Conservation (phyloP, 2,888 invertebrate species). For the Rambutsinella grinnellia region DNA sequence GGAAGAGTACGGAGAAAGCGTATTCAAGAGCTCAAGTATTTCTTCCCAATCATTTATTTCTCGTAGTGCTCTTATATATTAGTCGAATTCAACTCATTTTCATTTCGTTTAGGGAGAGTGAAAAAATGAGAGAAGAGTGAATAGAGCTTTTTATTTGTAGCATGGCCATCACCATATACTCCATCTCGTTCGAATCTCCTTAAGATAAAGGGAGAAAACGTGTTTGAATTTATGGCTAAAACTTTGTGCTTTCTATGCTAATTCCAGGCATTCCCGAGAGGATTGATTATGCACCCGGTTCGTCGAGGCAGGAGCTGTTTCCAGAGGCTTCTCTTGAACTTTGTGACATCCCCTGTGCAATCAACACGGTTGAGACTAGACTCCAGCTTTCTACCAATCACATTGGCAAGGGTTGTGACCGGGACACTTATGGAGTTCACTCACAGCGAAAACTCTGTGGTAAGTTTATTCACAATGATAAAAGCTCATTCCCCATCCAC, state of each 20-base stretch:
- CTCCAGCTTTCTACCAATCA: conserved; percentile 83
- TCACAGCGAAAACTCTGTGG: conserved; percentile 88
- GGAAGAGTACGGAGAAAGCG: too few relatives aligned
- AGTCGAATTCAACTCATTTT: too few relatives aligned
- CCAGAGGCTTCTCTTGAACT: conserved; percentile 80
- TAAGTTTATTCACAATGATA: too few relatives aligned
- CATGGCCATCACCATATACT: too few relatives aligned
- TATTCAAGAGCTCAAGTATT: too few relatives aligned
- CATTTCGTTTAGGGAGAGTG: too few relatives aligned
- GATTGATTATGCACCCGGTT: conserved; percentile 88
- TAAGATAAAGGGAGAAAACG: conserved; percentile 48
- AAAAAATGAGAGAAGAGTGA: too few relatives aligned
- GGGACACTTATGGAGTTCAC: conserved; percentile 91
- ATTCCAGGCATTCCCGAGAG: conserved; percentile 81
- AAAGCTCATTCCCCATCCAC: too few relatives aligned
- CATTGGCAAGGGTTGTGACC: conserved; percentile 96
- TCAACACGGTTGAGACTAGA: conserved; percentile 69
- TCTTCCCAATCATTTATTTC: too few relatives aligned
- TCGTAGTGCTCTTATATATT: too few relatives aligned
- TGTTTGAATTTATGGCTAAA: conserved; percentile 67
- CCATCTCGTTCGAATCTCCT: conserved; percentile 38
- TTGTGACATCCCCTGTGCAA: conserved; percentile 71
- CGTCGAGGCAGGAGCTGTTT: conserved; percentile 79
- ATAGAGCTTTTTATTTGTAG: too few relatives aligned
- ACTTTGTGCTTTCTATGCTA: conserved; percentile 50